Base-by-base conservation (phyloP, 2,113 vertebrate genomes). In the Bostrychus sinensis region DNA sequence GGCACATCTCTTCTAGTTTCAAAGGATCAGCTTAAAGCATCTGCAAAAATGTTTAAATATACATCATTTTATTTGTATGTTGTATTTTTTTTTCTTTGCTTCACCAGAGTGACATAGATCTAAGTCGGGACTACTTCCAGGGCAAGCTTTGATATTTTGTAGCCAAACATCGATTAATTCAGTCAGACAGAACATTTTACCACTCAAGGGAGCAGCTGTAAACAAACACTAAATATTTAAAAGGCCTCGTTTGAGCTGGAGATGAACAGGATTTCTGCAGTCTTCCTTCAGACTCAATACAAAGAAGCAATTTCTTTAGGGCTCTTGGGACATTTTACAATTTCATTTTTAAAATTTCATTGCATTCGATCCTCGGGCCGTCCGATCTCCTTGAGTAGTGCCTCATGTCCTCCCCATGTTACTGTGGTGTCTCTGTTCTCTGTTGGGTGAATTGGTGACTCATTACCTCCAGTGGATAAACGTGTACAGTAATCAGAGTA, bases 151-250 rank as follows among this genome's bases (percentile, higher is more conserved):
- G 14, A 57, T 69, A 59, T 73, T 57, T 71, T 81, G 60, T 72
- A 38, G 14, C 37, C 37, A 78, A 72, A 70, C 53, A 74, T 60
- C 51, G 2, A 36, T 70, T 78, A 67, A 80, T 80, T 59, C 45
- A 61, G 51, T 78, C 70, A 75, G 32, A 30, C 50, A 65, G 37
- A 62, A 51, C 57, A 43, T 61, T 78, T 71, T 69, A 23, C 62
- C 56, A 62, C 61, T 66, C 55, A 54, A 30, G 62, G 42, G 77
- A 78, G 50, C 62, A 62, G 76, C 56, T 77, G 72, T 78, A 81
- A 77, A 81, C 56, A 81, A 66, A 78, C 64, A 56, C 66, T 56
- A 62, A 76, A 89, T 67, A 74, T 78, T 75, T 72, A 62, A 74
- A 66, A 67, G 69, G 72, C 20, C 50, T 67, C 75, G 41, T 76